Conservation (phyloP, 2,797 vertebrate genomes). For the Alosa sapidissima region DNA sequence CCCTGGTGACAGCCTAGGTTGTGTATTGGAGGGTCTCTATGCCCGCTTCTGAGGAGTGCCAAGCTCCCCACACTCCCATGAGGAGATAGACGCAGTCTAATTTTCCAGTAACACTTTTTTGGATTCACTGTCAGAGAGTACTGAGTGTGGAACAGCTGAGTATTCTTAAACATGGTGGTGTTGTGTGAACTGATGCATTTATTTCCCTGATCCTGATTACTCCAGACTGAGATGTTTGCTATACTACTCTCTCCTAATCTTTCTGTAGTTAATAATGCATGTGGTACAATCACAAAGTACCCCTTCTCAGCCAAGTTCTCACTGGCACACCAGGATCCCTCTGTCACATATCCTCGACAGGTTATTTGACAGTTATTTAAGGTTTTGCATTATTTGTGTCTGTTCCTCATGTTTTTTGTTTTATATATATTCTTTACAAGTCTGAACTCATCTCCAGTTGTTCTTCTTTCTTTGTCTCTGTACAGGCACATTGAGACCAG, state of each 20-base stretch:
- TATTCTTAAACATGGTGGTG: neutral
- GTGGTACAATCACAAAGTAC: neutral
- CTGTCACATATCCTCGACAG: neutral
- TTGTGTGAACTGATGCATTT: neutral
- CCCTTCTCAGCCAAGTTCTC: neutral
- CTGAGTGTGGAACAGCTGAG: neutral
- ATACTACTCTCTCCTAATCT: neutral
- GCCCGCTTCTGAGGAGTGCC: conserved; percentile 39
- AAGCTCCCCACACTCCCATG: neutral
- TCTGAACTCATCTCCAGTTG: neutral
- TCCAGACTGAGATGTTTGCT: neutral
- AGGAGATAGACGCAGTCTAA: neutral
- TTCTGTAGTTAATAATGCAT: neutral
- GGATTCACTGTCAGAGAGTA: neutral
- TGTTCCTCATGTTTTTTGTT: neutral
- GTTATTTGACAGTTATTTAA: neutral
- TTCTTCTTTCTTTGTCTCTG: neutral
- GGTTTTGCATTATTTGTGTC: neutral
- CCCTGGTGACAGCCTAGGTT: conserved; percentile 48
- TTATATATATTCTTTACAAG: too few relatives aligned
- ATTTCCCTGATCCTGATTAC: neutral
- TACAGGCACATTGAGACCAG: conserved; percentile 89
- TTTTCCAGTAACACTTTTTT: neutral
- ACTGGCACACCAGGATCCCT: neutral
- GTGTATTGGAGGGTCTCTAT: conserved; percentile 50